phyloP scores from a whole-genome alignment of 2,113 vertebrate species.

The Lagopus leucura region DNA sequence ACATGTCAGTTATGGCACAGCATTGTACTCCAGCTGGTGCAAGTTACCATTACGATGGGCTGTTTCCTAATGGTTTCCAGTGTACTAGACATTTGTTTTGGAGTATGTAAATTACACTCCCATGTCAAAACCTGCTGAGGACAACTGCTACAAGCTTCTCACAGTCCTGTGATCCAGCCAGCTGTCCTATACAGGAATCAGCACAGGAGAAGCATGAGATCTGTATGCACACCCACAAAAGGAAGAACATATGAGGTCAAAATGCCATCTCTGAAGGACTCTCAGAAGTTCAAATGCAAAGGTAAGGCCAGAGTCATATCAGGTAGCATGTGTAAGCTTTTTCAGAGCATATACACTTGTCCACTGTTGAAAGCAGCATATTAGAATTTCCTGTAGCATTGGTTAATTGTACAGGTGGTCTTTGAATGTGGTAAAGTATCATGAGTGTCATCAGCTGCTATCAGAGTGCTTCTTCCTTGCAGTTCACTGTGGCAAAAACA shows the following conservation, averaged over 20 bases:
- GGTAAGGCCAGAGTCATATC: neutral
- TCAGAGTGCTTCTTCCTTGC: neutral
- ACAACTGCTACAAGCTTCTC: neutral
- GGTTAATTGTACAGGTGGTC: neutral
- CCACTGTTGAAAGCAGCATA: neutral
- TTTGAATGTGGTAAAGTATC: neutral
- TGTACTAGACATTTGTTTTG: neutral
- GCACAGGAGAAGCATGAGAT: fast-evolving
- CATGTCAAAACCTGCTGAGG: neutral
- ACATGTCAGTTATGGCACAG: neutral
- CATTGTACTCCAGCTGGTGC: neutral
- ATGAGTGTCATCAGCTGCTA: neutral
- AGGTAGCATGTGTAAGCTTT: neutral
- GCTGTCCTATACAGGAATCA: neutral
- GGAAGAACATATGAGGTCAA: neutral
- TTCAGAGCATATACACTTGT: neutral
- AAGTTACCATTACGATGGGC: fast-evolving
- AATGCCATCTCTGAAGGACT: neutral
- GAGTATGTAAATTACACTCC: neutral
- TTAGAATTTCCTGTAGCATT: neutral
- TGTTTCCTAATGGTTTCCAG: neutral
- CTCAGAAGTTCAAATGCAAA: neutral
- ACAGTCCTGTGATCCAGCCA: fast-evolving
- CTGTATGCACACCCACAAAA: neutral
- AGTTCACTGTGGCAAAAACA: neutral